Evolutionary conservation across 1,140 invertebrate species (phyloP).

Genomic region (Palaemon carinicauda): DNA sequence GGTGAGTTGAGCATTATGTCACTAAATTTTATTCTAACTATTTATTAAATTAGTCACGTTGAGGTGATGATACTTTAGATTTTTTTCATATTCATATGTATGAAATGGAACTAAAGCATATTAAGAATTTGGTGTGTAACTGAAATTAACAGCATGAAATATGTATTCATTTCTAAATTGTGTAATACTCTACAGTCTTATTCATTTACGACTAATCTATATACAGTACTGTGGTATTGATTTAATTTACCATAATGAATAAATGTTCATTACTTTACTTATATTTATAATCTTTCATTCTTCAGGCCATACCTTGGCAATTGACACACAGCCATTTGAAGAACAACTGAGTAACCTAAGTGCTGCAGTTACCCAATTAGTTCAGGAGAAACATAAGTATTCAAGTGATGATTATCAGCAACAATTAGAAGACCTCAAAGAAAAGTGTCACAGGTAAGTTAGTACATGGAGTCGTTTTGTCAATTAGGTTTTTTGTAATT

Average conservation of each 20-base stretch:
- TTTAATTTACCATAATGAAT: too few relatives aligned
- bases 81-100: too few relatives aligned
- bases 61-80: background rate
- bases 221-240: too few relatives aligned
- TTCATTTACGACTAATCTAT: too few relatives aligned
- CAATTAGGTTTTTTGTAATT: background rate
- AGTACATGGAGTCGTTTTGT: background rate
- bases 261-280: background rate
- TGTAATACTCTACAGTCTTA: too few relatives aligned
- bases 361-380: conserved; percentile 7
- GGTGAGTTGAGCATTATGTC: background rate
- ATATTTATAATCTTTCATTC: background rate
- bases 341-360: conserved; percentile 27
- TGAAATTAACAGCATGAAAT: too few relatives aligned
- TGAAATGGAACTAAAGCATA: too few relatives aligned
- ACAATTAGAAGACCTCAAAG: conserved; percentile 18
- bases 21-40: too few relatives aligned
- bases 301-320: background rate
- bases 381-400: background rate
- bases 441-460: conserved; percentile 12
- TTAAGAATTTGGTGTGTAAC: too few relatives aligned
- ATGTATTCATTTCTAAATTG: too few relatives aligned
- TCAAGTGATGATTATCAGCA: background rate
- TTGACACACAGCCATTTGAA: conserved; percentile 12
- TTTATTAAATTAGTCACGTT: background rate